These are phyloP conservation scores for Dromococcyx pavoninus DNA, from an alignment of 2,797 vertebrate species.

Conservation along the genomic window DNA sequence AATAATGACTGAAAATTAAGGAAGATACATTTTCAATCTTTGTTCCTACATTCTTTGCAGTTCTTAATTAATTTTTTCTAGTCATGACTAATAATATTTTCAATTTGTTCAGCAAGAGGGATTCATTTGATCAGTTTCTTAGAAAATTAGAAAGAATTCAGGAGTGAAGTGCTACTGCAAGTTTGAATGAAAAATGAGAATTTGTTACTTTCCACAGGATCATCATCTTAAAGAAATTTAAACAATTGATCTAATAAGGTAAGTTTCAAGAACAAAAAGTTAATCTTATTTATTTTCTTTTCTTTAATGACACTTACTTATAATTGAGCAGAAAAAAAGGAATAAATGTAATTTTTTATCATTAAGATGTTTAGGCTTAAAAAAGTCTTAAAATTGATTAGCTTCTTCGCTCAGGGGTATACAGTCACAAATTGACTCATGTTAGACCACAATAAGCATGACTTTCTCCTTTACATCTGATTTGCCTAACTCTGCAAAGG, in stretches of 20 bases:
- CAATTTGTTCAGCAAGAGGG: conserved; percentile 59
- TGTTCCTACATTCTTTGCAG: background rate
- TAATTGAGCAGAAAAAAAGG: background rate
- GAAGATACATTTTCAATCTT: conserved; percentile 55
- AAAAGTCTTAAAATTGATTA: conserved; percentile 16
- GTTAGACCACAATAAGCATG: background rate
- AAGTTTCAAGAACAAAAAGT: background rate
- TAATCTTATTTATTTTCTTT: background rate
- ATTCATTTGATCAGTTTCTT: conserved; percentile 67
- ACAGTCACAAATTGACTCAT: background rate
- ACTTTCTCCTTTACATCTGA: background rate
- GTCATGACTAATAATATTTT: conserved; percentile 67
- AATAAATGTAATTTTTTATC: background rate
- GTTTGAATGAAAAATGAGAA: conserved; percentile 38
- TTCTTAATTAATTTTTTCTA: conserved; percentile 69
- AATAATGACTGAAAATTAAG: conserved; percentile 54
- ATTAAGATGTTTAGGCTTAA: background rate
- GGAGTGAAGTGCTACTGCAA: conserved; percentile 10
- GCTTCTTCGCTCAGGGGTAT: background rate
- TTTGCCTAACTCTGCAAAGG: background rate
- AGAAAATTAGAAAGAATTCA: conserved; percentile 60
- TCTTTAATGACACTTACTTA: background rate
- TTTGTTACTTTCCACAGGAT: conserved; percentile 16
- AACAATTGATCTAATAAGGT: background rate
- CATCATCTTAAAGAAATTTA: background rate